Conservation (phyloP, 2,113 vertebrate genomes). For the Chloebia gouldiae region DNA sequence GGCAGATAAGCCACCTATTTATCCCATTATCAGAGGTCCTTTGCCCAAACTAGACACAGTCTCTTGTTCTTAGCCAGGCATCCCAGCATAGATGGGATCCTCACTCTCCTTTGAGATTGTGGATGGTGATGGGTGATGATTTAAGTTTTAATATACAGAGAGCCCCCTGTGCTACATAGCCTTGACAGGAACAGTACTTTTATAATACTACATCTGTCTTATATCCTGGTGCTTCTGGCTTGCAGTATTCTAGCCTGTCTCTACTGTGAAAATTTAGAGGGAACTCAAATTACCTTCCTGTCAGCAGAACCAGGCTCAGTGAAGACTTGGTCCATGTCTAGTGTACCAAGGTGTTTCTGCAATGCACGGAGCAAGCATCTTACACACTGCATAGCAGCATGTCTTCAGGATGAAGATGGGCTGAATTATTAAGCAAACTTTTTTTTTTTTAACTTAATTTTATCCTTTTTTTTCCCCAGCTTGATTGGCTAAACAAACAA, state of each 20-base stretch:
- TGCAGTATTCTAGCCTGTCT: neutral
- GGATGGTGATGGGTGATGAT: neutral
- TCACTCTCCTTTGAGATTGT: neutral
- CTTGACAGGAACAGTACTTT: neutral
- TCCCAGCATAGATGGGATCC: fast-evolving
- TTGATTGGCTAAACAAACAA: neutral
- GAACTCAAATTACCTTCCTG: neutral
- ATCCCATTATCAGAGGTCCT: neutral
- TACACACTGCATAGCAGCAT: neutral
- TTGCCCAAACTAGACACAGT: neutral
- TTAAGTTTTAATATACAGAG: neutral
- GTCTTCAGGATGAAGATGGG: neutral
- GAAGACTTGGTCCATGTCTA: neutral
- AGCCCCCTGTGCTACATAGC: neutral
- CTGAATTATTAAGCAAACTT: neutral
- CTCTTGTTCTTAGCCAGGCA: neutral
- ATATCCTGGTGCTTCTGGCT: fast-evolving
- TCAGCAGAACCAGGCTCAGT: neutral
- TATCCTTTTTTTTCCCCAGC: neutral
- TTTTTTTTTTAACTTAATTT: neutral
- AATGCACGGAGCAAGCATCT: neutral
- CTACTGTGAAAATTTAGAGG: neutral
- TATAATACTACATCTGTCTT: neutral
- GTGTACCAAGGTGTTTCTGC: neutral
- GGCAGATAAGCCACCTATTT: neutral